Base-by-base conservation (phyloP, 2,888 invertebrate species). In the Drosophila antonietae region DNA sequence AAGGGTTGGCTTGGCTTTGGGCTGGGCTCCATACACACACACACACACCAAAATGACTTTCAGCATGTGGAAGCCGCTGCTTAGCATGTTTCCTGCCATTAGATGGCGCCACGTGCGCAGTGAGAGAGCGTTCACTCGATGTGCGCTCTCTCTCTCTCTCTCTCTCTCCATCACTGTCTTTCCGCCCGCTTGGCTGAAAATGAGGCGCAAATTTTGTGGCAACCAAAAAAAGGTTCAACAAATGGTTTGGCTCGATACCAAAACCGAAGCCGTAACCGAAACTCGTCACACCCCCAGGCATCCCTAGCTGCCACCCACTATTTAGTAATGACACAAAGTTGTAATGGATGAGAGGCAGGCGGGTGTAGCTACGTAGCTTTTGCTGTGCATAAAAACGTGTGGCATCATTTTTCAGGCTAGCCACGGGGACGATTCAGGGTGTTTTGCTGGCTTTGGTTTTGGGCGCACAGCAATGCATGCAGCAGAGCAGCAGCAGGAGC, bases 161-260 rank as follows among this genome's bases (percentile, higher is more conserved):
- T 12, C 20, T 14, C 3, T n/a, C n/a, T 9, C 41, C 3, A n/a
- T 8, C n/a, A 1, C n/a, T 9, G 9, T 9, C 41, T 9, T 14
- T 7, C 44, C 4, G 2, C 7, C 53, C 53, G 18, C 59, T 43
- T 60, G 63, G 70, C 75, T 76, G 88, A 88, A 88, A 89, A 90
- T 88, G 86, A 87, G 89, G 88, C 87, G 86, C 87, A 88, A 89
- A 90, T 90, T 88, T 83, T 85, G 85, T 88, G 90, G 90, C 88
- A 75, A 70, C 62, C 83, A 80, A 57, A 76, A 58, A 83, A 88
- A 90, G 90, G 87, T 79, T 90, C 90, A 89, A 90, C 90, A 89
- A 89, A 89, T 89, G 91, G 89, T 88, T 89, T 83, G 70, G 80
- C 75, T 80, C 73, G 67, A 69, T 80, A 75, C 78, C 64, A 66